phyloP scores from a whole-genome alignment of 2,888 invertebrate species.

The Epirrhoe alternata region DNA sequence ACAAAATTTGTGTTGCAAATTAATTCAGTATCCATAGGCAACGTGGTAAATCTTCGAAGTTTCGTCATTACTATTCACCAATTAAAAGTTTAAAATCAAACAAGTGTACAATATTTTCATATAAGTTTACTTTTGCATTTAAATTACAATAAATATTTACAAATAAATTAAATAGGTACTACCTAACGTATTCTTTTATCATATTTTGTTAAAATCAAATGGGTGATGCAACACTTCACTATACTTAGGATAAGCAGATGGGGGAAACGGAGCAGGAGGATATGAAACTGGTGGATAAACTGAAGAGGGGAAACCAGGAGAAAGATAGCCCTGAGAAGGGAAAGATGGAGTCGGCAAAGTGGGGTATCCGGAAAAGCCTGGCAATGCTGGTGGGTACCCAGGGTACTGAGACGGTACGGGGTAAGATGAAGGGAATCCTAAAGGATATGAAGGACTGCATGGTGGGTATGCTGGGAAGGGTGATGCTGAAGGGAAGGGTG shows the following conservation, averaged over 20 bases:
- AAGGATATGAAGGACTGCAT: conserved; percentile 19
- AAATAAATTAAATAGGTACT: conserved; percentile 17
- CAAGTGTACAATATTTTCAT: not conserved
- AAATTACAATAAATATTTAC: conserved; percentile 11
- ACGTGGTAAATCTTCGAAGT: not conserved
- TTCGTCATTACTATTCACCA: not conserved
- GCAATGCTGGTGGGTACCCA: not conserved
- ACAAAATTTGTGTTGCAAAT: no score
- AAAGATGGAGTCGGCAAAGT: not conserved
- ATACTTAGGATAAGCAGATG: conserved; percentile 24
- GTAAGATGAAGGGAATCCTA: conserved; percentile 19
- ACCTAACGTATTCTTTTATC: not conserved
- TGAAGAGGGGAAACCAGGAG: not conserved
- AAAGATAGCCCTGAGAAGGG: not conserved
- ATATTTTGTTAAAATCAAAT: conserved; percentile 17
- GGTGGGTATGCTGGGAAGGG: conserved; percentile 32
- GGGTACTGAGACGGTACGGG: conserved; percentile 16
- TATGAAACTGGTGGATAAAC: not conserved
- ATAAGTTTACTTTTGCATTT: not conserved
- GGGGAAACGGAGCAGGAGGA: conserved; percentile 15
- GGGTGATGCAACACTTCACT: conserved; percentile 31
- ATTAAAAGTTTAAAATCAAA: not conserved
- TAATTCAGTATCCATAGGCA: no score
- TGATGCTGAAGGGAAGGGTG: conserved; percentile 28
- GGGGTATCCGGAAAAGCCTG: conserved; percentile 2